Conservation (phyloP, 2,888 invertebrate species). For the Azorinus chamasolen region DNA sequence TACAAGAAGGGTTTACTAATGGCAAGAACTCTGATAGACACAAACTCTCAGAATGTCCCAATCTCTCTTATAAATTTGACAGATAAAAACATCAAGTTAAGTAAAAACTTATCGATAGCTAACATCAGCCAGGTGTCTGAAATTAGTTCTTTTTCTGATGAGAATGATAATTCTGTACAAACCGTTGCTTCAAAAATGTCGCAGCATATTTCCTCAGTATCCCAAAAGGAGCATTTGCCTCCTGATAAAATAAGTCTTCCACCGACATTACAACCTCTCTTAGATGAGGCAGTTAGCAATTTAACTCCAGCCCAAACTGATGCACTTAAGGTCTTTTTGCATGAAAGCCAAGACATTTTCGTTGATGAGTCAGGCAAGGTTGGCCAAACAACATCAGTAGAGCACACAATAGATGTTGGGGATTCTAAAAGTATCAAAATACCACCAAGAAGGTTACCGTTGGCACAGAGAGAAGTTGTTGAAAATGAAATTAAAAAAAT, state of each 20-base stretch:
- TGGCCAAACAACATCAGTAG: slow-evolving; percentile 12
- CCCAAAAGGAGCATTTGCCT: no score
- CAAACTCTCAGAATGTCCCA: slow-evolving; percentile 7
- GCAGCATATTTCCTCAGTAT: slow-evolving; percentile 26
- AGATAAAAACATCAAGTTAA: slow-evolving; percentile 16
- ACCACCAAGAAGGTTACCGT: slow-evolving; percentile 38
- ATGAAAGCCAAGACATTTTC: slow-evolving; percentile 36
- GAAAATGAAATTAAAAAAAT: slow-evolving; percentile 43
- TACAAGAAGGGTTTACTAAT: slow-evolving; percentile 25
- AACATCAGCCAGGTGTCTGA: slow-evolving; percentile 11
- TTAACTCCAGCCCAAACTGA: slow-evolving; percentile 11
- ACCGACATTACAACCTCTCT: slow-evolving; percentile 27
- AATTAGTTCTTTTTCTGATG: no score
- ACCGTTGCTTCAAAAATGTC: slow-evolving; percentile 24
- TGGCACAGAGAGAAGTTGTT: slow-evolving; percentile 33
- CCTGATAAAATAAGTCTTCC: slow-evolving; percentile 8
- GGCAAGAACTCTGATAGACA: slow-evolving; percentile 15
- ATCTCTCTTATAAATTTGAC: slow-evolving; percentile 34
- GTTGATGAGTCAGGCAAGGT: slow-evolving; percentile 13
- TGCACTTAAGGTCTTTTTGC: slow-evolving; percentile 11
- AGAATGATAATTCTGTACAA: no score
- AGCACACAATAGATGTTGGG: slow-evolving; percentile 56
- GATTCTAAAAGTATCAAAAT: slow-evolving; percentile 44
- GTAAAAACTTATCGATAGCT: slow-evolving; percentile 22
- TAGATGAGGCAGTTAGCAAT: slow-evolving; percentile 21